Conservation (phyloP, 1,140 invertebrate genomes). For the Galleria mellonella region DNA sequence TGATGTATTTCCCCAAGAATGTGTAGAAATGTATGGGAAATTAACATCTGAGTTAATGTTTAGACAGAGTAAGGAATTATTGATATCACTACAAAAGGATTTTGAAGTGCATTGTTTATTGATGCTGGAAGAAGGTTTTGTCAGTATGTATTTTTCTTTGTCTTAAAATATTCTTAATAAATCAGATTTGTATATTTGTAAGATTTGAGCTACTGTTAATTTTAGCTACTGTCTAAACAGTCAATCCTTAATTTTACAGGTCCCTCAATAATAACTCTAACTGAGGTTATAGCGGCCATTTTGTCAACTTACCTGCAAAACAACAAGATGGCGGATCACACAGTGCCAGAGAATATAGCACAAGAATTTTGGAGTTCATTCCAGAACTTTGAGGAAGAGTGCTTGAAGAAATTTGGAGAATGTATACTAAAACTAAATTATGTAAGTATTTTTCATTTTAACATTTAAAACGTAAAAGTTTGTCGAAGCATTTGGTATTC, state of each 20-base stretch:
- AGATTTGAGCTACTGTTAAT: too few species aligned
- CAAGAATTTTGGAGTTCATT: slow-evolving; percentile 51
- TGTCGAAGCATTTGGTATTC: slow-evolving; percentile 1
- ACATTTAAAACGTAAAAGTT: not conserved
- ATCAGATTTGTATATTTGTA: not conserved
- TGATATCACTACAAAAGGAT: slow-evolving; percentile 48
- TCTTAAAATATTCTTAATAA: not conserved
- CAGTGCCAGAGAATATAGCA: slow-evolving; percentile 43
- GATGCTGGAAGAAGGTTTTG: slow-evolving; percentile 50
- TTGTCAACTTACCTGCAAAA: slow-evolving; percentile 42
- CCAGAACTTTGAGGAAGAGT: slow-evolving; percentile 39
- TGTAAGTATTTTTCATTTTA: slow-evolving; percentile 40
- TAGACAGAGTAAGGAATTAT: slow-evolving; percentile 53
- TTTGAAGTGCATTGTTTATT: slow-evolving; percentile 51
- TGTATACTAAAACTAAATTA: slow-evolving; percentile 46
- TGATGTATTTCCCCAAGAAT: slow-evolving; percentile 49
- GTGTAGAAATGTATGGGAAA: slow-evolving; percentile 48
- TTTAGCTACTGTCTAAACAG: too few species aligned
- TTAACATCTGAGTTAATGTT: slow-evolving; percentile 57
- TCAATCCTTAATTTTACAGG: slow-evolving; percentile 24
- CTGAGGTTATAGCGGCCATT: slow-evolving; percentile 50
- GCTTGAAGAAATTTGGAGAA: slow-evolving; percentile 47
- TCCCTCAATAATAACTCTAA: slow-evolving; percentile 49
- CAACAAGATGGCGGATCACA: slow-evolving; percentile 62
- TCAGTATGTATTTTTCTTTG: slow-evolving; percentile 36